Evolutionary conservation across 2,113 vertebrate genomes (phyloP).

Genomic region (Hiodon tergisus): DNA sequence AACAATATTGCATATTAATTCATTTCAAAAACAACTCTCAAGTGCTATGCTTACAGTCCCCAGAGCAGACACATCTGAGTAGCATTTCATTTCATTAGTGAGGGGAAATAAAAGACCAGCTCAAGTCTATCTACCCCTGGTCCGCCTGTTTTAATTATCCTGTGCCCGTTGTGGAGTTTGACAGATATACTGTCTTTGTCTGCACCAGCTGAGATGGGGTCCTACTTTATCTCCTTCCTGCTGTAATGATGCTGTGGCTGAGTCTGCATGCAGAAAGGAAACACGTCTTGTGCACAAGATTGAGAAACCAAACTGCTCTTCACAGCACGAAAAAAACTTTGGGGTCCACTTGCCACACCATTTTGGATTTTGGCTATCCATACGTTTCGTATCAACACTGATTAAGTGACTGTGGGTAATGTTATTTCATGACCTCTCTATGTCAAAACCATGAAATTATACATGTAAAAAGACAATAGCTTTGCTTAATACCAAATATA

Average conservation of each 20-base stretch:
- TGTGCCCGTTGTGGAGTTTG: slow-evolving; percentile 8
- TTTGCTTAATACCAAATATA: no score
- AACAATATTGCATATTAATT: not conserved
- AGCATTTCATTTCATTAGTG: slow-evolving; percentile 8
- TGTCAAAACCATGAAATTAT: not conserved
- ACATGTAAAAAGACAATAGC: no score
- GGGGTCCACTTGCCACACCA: not conserved
- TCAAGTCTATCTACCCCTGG: not conserved
- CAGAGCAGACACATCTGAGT: not conserved
- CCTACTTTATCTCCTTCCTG: slow-evolving; percentile 1
- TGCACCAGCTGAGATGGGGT: slow-evolving; percentile 5
- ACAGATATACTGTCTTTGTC: slow-evolving; percentile 11
- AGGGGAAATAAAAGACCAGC: not conserved
- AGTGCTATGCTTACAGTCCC: not conserved
- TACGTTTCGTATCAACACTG: not conserved
- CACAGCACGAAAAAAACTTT: not conserved
- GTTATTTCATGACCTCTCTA: not conserved
- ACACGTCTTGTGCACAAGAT: not conserved
- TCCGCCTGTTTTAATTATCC: slow-evolving; percentile 2
- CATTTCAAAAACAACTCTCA: not conserved
- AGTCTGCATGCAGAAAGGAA: not conserved
- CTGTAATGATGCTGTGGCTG: slow-evolving; percentile 1
- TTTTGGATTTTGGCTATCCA: not conserved
- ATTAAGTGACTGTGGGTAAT: not conserved
- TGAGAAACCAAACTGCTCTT: not conserved